phyloP scores from a whole-genome alignment of 2,797 vertebrate species.

The Syncerus caffer region DNA sequence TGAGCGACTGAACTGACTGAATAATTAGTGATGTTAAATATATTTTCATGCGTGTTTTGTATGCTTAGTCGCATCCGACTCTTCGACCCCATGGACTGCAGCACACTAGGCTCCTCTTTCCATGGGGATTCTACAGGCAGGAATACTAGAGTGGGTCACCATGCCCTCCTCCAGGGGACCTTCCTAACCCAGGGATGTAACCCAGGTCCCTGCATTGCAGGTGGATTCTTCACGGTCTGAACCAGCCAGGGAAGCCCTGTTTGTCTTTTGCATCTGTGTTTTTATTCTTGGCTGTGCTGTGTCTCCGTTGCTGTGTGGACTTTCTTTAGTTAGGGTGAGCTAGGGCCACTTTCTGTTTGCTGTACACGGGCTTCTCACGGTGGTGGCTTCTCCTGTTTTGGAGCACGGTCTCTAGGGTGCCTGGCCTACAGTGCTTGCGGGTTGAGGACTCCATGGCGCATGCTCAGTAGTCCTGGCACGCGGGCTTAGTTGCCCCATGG shows the following conservation, averaged over 20 bases:
- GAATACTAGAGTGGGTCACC: neutral
- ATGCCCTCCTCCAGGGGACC: neutral
- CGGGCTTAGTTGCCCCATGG: accelerated
- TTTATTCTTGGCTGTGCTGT: neutral
- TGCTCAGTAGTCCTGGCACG: neutral
- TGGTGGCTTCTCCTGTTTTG: neutral
- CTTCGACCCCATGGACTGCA: neutral
- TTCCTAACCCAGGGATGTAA: neutral
- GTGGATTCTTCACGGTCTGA: neutral
- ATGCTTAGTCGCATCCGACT: neutral
- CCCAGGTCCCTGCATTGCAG: neutral
- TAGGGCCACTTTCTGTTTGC: neutral
- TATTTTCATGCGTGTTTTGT: neutral
- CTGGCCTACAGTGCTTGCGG: neutral
- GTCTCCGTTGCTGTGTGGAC: neutral
- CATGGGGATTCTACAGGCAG: neutral
- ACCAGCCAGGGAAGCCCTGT: neutral
- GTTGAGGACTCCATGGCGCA: neutral
- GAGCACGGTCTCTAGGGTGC: neutral
- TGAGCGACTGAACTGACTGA: neutral
- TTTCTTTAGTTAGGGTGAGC: too few species aligned
- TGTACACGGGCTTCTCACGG: neutral
- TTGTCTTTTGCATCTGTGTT: neutral
- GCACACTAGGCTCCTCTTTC: neutral
- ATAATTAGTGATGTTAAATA: neutral